Percentiles rank a stretch among this genome's conserved stretches.
Conservation (phyloP, 2,797 vertebrate species). For the Enteromius trimaculatus region DNA sequence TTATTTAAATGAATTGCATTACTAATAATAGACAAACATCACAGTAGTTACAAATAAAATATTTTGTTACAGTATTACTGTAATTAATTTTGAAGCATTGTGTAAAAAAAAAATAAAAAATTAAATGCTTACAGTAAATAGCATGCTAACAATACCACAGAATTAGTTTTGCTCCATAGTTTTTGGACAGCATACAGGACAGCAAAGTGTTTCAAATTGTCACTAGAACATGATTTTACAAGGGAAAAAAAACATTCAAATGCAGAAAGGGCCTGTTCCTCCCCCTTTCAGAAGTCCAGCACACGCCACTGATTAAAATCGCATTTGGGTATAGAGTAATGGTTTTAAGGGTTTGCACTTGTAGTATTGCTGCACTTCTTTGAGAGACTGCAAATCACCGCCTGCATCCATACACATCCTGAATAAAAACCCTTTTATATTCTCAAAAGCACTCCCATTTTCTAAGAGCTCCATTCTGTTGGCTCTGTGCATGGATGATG, state of each 20-base stretch:
- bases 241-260: not conserved
- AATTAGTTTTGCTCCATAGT: not conserved
- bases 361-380: constrained; percentile 69
- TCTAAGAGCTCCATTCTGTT: constrained; percentile 89
- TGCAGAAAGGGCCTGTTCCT: not conserved
- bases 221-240: not conserved
- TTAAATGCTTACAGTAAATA: not conserved
- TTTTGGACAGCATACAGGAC: not conserved
- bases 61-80: not conserved
- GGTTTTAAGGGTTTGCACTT: constrained; percentile 31
- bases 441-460: constrained; percentile 87
- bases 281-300: constrained; percentile 16
- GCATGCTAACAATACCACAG: not conserved
- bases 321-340: constrained; percentile 19
- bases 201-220: not conserved
- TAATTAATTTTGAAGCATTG: not conserved
- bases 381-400: constrained; percentile 81
- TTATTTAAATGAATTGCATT: not conserved
- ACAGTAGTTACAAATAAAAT: not conserved
- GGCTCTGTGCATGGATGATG: constrained; percentile 84
- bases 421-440: constrained; percentile 86
- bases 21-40: not conserved
- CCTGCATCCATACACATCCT: constrained; percentile 86
- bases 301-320: constrained; percentile 7
- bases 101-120: not conserved